phyloP scores from a whole-genome alignment of 2,113 vertebrate genomes.

The Trematomus loennbergii region DNA sequence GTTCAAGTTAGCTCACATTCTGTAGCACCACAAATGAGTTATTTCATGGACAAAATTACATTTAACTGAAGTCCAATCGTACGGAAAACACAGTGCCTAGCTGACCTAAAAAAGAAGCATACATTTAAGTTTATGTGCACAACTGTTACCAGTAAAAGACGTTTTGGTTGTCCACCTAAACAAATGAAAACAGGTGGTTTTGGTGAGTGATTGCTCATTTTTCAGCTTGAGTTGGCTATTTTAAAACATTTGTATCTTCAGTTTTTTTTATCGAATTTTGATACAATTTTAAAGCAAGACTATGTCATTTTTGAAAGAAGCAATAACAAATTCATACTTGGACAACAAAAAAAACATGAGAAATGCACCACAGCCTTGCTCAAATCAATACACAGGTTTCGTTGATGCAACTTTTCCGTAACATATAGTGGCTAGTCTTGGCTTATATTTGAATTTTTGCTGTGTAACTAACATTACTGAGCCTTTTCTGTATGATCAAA shows the following conservation, averaged over 20 bases:
- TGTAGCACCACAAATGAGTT: slow-evolving; percentile 71
- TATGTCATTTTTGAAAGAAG: neutral
- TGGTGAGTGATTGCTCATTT: neutral
- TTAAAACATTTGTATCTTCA: neutral
- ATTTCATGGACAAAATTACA: slow-evolving; percentile 47
- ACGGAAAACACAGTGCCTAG: slow-evolving; percentile 28
- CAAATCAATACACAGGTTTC: no score
- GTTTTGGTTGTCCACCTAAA: slow-evolving; percentile 48
- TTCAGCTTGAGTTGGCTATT: neutral
- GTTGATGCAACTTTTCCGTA: neutral
- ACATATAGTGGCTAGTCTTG: neutral
- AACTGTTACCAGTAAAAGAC: slow-evolving; percentile 24
- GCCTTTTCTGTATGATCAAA: neutral
- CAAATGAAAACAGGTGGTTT: neutral
- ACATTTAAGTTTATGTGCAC: slow-evolving; percentile 58
- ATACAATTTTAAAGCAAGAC: no score
- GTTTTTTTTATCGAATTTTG: neutral
- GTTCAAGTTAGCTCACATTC: slow-evolving; percentile 70
- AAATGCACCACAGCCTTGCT: neutral
- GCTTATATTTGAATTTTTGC: neutral
- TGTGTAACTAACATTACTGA: neutral
- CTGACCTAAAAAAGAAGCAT: slow-evolving; percentile 18
- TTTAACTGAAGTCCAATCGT: slow-evolving; percentile 19
- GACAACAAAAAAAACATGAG: neutral
- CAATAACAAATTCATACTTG: neutral